Base-by-base conservation (phyloP, 2,113 vertebrate genomes). In the Lathamus discolor region DNA sequence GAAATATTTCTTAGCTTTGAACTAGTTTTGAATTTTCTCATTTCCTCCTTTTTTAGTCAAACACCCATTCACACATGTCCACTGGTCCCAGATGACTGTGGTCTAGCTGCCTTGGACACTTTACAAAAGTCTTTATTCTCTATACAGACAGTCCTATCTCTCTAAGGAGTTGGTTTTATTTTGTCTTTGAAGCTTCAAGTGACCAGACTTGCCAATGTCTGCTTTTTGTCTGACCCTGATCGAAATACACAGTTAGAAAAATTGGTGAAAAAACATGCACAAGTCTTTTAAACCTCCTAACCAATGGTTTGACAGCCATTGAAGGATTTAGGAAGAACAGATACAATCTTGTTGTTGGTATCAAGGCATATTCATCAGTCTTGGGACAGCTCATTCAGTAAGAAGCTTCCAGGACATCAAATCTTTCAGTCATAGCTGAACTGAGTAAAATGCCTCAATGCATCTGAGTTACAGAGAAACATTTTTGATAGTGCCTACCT, bases 1-100 rank as follows among this genome's bases (percentile, higher is more conserved):
- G 83, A 28, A 86, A 37, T 84, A 82, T 85, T 92, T 59, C 59
- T n/a, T 52, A 57, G 52, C 52, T 93, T 93, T 81, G 90, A 67
- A 84, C 9, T 17, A 43, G 9, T 57, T 88, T 86, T 76, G 35
- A n/a, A 52, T 92, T 75, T 84, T 80, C 88, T 88, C 77, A 43
- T 94, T 64, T 68, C 27, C 8, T 75, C 27, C 22, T 59, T 93
- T 89, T 81, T 23, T 88, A 95, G 83, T 88, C 86, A 72, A 92
- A 52, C 72, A 86, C 24, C 39, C n/a, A 13, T 79, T 93, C 83
- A 75, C 88, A 88, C 41, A 8, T 27, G 18, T 59, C 57, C 33
- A 17, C n/a, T 62, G 73, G 41, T 94, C 78, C 86, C 66, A 86
- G 73, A 51, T 78, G 88, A 25, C 73, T 90, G 25, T 73, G 41